Conservation (phyloP, 2,797 vertebrate species). For the Furcifer pardalis region DNA sequence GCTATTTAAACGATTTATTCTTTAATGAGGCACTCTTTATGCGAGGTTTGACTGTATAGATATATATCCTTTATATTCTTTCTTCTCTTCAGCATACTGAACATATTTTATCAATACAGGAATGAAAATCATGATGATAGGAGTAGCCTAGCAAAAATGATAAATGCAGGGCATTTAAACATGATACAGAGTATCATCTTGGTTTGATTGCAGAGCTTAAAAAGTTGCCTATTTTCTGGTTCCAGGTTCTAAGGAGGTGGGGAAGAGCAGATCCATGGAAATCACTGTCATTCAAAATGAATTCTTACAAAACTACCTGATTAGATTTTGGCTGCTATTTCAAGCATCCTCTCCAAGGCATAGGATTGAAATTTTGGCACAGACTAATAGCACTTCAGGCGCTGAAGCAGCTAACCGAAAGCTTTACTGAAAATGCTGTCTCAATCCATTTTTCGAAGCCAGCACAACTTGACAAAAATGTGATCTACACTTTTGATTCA, state of each 20-base stretch:
- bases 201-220: slow-evolving; percentile 11
- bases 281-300: not conserved
- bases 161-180: slow-evolving; percentile 1
- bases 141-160: not conserved
- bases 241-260: not conserved
- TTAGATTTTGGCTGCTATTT: slow-evolving; percentile 47
- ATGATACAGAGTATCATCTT: not conserved
- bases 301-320: slow-evolving; percentile 44
- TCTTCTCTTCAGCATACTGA: not conserved
- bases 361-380: slow-evolving; percentile 40
- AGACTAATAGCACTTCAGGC: slow-evolving; percentile 51
- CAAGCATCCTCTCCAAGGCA: slow-evolving; percentile 43
- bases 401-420: slow-evolving; percentile 21
- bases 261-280: slow-evolving; percentile 28
- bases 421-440: not conserved
- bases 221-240: slow-evolving; percentile 6
- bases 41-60: too few relatives aligned
- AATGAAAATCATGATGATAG: not conserved
- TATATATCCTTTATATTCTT: not conserved
- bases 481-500: not conserved
- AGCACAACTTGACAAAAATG: not conserved
- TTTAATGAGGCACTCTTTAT: too few relatives aligned
- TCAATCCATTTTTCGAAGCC: not conserved
- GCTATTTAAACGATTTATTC: too few relatives aligned
- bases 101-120: not conserved